A percentile compares a stretch with the other conserved stretches of the same genome.
Conservation (phyloP, 2,888 invertebrate species). For the Drosophila nr. fundita region DNA sequence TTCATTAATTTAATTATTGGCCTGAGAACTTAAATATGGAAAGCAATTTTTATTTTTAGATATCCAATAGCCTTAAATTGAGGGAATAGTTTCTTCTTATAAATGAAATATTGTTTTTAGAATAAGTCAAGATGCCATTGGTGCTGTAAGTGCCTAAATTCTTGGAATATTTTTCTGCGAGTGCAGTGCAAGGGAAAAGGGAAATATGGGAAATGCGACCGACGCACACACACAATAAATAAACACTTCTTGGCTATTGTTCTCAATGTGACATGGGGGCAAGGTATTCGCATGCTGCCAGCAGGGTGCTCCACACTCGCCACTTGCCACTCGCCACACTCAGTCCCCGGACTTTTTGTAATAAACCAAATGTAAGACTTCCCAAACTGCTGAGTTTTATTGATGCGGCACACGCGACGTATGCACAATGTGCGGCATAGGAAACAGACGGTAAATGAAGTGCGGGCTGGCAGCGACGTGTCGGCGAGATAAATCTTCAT, state of each 20-base stretch:
- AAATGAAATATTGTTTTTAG: not conserved
- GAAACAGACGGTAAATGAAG: conserved; percentile 35
- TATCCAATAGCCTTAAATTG: not conserved
- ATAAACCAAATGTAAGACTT: conserved; percentile 73
- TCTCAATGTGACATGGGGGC: conserved; percentile 52
- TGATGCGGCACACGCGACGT: conserved; percentile 64
- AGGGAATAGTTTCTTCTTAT: not conserved
- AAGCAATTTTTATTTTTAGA: not conserved
- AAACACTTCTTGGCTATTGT: conserved; percentile 69
- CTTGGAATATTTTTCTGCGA: not conserved
- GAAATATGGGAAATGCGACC: not conserved
- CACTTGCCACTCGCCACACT: not conserved
- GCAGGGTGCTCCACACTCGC: not conserved
- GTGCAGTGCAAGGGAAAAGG: not conserved
- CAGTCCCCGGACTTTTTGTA: conserved; percentile 27
- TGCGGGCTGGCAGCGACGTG: conserved; percentile 38
- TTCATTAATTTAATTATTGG: not conserved
- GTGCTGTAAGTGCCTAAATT: not conserved
- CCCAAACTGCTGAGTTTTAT: conserved; percentile 68
- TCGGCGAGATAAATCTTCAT: conserved; percentile 69
- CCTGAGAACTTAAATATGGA: not conserved
- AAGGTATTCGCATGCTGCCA: conserved; percentile 48
- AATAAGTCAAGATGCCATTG: not conserved
- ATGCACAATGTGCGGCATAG: conserved; percentile 57
- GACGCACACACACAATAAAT: conserved; percentile 61